phyloP scores from a whole-genome alignment of 2,888 invertebrate genomes.

The Trissolcus brochymenae region DNA sequence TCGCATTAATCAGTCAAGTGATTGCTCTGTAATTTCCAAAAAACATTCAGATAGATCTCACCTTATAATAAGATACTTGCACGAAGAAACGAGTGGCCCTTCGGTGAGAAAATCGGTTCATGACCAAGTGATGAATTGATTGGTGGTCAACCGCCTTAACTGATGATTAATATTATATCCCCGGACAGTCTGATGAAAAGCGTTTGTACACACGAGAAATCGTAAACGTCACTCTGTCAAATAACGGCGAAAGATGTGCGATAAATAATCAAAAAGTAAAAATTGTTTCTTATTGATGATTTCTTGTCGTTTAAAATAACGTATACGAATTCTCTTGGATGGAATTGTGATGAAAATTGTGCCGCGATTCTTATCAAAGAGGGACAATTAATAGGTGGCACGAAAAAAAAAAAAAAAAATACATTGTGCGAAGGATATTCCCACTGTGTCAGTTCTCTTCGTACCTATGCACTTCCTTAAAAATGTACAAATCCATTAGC shows the following conservation, averaged over 20 bases:
- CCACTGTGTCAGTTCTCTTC: slow-evolving; percentile 8
- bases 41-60: slow-evolving; percentile 23
- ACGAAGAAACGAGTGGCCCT: no score
- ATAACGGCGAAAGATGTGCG: no score
- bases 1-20: slow-evolving; percentile 36
- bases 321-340: no score
- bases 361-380: no score
- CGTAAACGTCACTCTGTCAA: no score
- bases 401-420: neutral
- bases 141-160: slow-evolving; percentile 14
- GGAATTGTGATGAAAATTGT: no score
- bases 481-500: slow-evolving; percentile 38
- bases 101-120: neutral
- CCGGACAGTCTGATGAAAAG: no score
- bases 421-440: slow-evolving; percentile 5
- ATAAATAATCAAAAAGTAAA: no score
- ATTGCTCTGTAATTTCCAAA: slow-evolving; percentile 41
- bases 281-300: no score
- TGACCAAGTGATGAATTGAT: slow-evolving; percentile 28
- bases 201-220: no score
- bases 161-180: slow-evolving; percentile 18
- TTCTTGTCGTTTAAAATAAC: no score
- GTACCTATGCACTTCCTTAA: slow-evolving; percentile 11
- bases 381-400: neutral
- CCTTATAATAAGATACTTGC: slow-evolving; percentile 14